phyloP scores from a whole-genome alignment of 2,797 vertebrate species.

The Lepilemur ruficaudatus region DNA sequence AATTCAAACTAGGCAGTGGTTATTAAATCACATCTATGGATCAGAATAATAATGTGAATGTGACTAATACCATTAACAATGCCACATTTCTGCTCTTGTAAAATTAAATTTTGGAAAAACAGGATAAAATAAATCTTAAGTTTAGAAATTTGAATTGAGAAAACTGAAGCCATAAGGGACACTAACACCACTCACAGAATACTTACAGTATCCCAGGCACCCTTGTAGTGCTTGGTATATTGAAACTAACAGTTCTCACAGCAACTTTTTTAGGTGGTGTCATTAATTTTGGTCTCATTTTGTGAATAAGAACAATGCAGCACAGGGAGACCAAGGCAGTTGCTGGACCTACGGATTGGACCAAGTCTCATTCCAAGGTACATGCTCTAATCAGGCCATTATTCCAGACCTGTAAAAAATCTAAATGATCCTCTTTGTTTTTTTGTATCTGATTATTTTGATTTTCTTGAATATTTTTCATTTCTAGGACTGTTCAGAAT shows the following conservation, averaged over 20 bases:
- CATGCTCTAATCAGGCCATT: neutral
- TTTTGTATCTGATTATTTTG: constrained; percentile 6
- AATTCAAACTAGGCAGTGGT: neutral
- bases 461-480: neutral
- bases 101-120: neutral
- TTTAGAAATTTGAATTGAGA: constrained; percentile 10
- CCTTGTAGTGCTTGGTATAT: neutral
- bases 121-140: neutral
- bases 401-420: neutral
- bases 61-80: neutral
- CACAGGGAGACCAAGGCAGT: neutral
- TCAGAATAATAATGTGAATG: neutral
- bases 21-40: constrained; percentile 30
- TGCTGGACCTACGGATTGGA: neutral
- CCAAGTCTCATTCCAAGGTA: neutral
- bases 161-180: neutral
- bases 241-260: neutral
- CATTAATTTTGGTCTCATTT: neutral
- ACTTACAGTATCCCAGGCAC: neutral
- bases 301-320: neutral
- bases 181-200: neutral
- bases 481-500: neutral
- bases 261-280: neutral
- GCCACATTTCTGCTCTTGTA: neutral
- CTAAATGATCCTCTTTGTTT: neutral